Percentiles rank a stretch among this genome's conserved stretches.
Evolutionary conservation across 2,113 vertebrate species (phyloP).

Genomic region (Podarcis muralis): DNA sequence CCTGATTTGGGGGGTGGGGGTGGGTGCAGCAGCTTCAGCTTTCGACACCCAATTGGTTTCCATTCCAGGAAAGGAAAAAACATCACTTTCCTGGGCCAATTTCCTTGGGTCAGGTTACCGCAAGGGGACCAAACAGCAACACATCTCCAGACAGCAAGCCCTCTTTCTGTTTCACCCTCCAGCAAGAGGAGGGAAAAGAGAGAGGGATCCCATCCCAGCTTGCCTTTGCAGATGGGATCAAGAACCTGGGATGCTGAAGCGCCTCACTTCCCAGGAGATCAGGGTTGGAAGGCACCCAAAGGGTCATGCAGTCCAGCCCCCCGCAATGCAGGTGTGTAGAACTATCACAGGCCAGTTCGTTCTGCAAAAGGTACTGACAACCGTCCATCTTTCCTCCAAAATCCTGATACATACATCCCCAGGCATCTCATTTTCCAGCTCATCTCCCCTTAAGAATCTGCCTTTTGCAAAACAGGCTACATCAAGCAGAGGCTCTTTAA

Average conservation of each 20-base stretch:
- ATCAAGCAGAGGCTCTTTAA: background rate
- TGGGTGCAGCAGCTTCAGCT: background rate
- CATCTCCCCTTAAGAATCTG: background rate
- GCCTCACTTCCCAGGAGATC: no score
- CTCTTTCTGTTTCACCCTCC: background rate
- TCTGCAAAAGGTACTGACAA: background rate
- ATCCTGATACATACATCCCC: no score
- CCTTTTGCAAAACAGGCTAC: background rate
- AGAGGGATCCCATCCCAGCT: no score
- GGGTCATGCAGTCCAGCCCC: no score
- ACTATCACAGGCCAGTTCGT: no score
- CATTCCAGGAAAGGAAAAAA: no score
- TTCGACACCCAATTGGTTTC: background rate
- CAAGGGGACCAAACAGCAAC: background rate
- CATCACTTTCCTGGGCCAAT: background rate
- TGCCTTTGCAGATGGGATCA: no score
- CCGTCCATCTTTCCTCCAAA: background rate
- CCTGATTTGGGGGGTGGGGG: background rate
- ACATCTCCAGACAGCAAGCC: background rate
- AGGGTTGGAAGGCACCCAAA: no score
- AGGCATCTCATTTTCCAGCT: background rate
- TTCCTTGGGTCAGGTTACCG: background rate
- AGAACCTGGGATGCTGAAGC: background rate
- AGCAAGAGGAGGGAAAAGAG: no score
- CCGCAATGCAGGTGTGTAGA: no score